Conservation (phyloP, 2,888 invertebrate species). For the Drosophila kuntzei region DNA sequence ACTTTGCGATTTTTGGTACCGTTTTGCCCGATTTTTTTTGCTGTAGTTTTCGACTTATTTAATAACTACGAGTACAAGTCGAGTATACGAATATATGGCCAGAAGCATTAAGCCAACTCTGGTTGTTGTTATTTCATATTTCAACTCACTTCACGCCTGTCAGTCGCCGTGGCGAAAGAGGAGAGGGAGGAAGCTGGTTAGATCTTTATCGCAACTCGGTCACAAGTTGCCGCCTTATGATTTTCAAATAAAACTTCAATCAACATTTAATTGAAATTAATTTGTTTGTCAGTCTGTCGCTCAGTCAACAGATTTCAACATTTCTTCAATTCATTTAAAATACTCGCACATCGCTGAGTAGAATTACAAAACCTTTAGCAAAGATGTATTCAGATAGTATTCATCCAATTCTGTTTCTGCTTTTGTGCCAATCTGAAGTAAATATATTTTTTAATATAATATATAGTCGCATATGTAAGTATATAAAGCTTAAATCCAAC, state of each 20-base stretch:
- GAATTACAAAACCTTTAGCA: constrained; percentile 16
- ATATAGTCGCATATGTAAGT: constrained; percentile 15
- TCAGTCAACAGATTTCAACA: constrained; percentile 1
- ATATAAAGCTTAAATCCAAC: constrained; percentile 60
- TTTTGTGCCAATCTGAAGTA: constrained; percentile 45
- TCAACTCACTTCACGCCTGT: constrained; percentile 69
- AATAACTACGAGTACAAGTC: constrained; percentile 19
- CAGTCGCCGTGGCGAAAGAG: constrained; percentile 19
- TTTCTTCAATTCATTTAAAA: background rate
- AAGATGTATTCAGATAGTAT: constrained; percentile 1
- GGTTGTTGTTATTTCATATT: constrained; percentile 29
- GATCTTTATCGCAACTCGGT: constrained; percentile 35
- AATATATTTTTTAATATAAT: constrained; percentile 7
- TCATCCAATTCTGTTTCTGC: constrained; percentile 15
- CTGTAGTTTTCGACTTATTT: constrained; percentile 34
- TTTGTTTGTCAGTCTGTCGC: constrained; percentile 32
- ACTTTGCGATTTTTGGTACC: constrained; percentile 54
- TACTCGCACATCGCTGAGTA: constrained; percentile 1
- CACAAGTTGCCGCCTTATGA: constrained; percentile 23
- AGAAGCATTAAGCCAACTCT: constrained; percentile 45
- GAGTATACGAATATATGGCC: constrained; percentile 29
- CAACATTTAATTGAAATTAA: constrained; percentile 60
- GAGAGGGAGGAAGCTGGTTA: constrained; percentile 22
- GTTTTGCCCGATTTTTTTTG: constrained; percentile 28
- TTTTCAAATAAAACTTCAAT: constrained; percentile 55